Base-by-base conservation (phyloP, 2,888 invertebrate species). In the Netelia inedita region DNA sequence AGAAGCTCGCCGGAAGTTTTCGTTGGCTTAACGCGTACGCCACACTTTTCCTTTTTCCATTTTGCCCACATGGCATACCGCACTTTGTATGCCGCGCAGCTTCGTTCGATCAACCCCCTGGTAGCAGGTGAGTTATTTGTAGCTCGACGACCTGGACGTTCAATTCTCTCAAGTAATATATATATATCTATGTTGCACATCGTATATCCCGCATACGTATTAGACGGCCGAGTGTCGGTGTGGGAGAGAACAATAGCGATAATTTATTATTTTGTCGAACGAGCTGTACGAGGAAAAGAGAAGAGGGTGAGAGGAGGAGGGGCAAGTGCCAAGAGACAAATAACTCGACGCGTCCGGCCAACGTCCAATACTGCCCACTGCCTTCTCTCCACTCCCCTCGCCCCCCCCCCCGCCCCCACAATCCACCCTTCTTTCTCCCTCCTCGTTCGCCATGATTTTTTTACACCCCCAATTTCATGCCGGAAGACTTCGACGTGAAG, bases 211-310 rank as follows among this genome's bases (percentile, higher is more conserved):
- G 19, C 19, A 41, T 41, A 41, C 41, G 23, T 61, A 19, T 61
- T 41, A 61, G 23, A 61, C 23, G 28, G 0, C 50, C 55, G n/a
- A 16, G 66, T 14, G 46, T 41, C 43, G 9, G n/a, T 50, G 46
- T 50, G 46, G 28, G 35, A 16, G 23, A 76, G 43, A 57, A 35
- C 66, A 61, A 16, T 53, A 69, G 28, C 69, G 61, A 68, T 81
- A 84, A 84, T 84, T 84, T 84, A 84, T 84, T 84, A 76, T 81
- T 76, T 76, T 55, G 72, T 76, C 76, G 76, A 76, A 84, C 63
- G 43, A 73, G 63, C 69, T n/a, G 65, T 57, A 8, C 11, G 43
- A 66, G 21, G 19, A 65, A 65, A 28, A 11, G 74, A 10, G 14
- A 1, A n/a, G n/a, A 35, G 43, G 69, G 21, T 61, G 57, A 9